These are phyloP conservation scores for Cantharis rufa DNA, from an alignment of 2,888 invertebrate genomes.

Conservation along the genomic window DNA sequence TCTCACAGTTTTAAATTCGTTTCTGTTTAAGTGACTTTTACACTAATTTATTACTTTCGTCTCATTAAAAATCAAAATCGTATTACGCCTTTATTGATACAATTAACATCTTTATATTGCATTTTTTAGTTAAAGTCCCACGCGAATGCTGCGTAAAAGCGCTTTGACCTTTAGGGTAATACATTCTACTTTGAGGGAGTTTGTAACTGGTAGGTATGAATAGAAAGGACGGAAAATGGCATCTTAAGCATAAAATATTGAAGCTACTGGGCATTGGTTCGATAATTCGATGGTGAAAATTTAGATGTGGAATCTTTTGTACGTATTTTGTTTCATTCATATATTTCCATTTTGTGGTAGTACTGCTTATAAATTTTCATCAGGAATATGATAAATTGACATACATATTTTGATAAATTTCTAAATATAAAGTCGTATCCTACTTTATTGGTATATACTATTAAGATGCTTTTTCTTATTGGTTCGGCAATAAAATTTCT, in stretches of 20 bases:
- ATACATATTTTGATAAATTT: background rate
- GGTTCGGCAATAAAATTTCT: background rate
- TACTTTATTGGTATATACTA: background rate
- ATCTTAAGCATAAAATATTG: constrained; percentile 28
- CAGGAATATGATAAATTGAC: constrained; percentile 4
- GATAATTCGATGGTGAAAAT: constrained; percentile 26
- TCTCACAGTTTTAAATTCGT: no score
- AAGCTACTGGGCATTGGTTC: constrained; percentile 22
- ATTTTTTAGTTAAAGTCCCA: constrained; percentile 4
- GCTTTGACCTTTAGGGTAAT: constrained; percentile 23
- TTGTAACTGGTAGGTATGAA: constrained; percentile 27
- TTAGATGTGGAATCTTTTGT: constrained; percentile 14
- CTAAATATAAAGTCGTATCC: background rate
- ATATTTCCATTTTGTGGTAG: constrained; percentile 4
- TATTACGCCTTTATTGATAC: background rate
- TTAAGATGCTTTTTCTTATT: background rate
- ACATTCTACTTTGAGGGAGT: constrained; percentile 25
- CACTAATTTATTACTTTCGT: background rate
- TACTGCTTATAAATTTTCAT: background rate
- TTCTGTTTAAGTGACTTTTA: background rate
- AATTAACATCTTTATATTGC: background rate
- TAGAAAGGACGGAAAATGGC: constrained; percentile 29
- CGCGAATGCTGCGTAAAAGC: constrained; percentile 21
- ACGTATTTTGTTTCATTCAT: constrained; percentile 13
- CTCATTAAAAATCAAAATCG: background rate